Base-by-base conservation (phyloP, 2,888 invertebrate genomes). In the Nymphalis urticae region DNA sequence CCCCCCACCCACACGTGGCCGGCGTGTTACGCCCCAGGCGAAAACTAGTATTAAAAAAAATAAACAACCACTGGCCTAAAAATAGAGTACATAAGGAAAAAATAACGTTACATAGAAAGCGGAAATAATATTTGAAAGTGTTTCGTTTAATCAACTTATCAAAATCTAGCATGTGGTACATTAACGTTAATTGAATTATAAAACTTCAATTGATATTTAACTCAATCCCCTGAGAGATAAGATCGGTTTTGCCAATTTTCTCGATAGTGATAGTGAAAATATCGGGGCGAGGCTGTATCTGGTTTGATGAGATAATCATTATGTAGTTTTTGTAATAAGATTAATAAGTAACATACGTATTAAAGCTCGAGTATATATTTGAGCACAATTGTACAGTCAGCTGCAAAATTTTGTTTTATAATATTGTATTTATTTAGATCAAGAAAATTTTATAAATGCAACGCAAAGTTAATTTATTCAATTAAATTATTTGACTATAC, bases 51-150 rank as follows among this genome's bases (percentile, higher is more conserved):
- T 3, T 13, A 42, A 3, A 42, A 42, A 42, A 42, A 42, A 42
- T 42, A 13, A 42, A 10, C 13, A 3, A 42, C 10, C 42, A 13
- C 13, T 13, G 13, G 32, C n/a, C 17, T 56, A 32, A 32, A 54
- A 56, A 32, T 56, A 17, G 54, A 32, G 17, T 6, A 56, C 10
- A 58, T 36, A n/a, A 19, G 42, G 19, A 19, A 48, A 48, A 17
- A 21, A 60, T 16, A 17, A 32, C n/a, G 16, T 50, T 48, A 50
- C 50, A 50, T 48, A 62, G 61, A 62, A 50, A 62, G 61, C 19
- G 50, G n/a, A 42, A 70, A 74, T 73, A 76, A 73, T 72, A 73
- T 77, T 77, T 69, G 83, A 82, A 82, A 82, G 82, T 79, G 75
- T 78, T 77, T 48, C 36, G 19, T 63, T 53, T 48, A 36, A 51